These are phyloP conservation scores for Steinernema scapterisci DNA, from an alignment of 2,888 invertebrate species.

Conservation along the genomic window DNA sequence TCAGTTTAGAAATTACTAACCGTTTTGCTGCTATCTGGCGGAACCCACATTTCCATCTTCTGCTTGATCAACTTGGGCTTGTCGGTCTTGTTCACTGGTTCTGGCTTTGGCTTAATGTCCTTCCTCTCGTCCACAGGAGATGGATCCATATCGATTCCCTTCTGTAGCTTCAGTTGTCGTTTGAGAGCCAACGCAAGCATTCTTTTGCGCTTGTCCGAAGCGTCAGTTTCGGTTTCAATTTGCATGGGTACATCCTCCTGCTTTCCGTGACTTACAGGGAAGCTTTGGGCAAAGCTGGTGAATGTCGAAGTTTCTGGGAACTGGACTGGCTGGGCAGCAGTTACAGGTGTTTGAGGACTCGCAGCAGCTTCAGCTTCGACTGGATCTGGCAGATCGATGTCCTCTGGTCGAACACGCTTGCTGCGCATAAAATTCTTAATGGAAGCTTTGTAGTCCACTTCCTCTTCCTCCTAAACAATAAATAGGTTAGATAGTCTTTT, in stretches of 20 bases:
- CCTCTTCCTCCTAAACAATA: background rate
- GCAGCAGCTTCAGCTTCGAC: background rate
- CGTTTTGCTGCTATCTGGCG: constrained; percentile 10
- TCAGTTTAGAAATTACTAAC: background rate
- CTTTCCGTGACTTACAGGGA: background rate
- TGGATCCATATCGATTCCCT: background rate
- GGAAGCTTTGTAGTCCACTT: constrained; percentile 23
- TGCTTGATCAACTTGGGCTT: constrained; percentile 8
- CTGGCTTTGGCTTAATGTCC: background rate
- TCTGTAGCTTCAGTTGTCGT: constrained; percentile 11
- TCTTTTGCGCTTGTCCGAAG: constrained; percentile 39
- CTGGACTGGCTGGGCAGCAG: background rate
- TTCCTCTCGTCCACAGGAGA: background rate
- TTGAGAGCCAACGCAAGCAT: constrained; percentile 39
- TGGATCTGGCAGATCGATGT: constrained; percentile 39
- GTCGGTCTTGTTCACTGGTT: background rate
- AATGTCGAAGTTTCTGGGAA: background rate
- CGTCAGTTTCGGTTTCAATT: constrained; percentile 22
- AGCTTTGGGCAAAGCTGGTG: background rate
- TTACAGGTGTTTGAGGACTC: background rate
- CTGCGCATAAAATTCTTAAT: constrained; percentile 28
- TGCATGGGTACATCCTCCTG: constrained; percentile 11
- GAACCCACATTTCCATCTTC: constrained; percentile 27
- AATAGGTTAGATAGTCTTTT: background rate
- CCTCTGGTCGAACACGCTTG: constrained; percentile 42